phyloP scores from a whole-genome alignment of 2,888 invertebrate species.

The Heliconius ethilla region DNA sequence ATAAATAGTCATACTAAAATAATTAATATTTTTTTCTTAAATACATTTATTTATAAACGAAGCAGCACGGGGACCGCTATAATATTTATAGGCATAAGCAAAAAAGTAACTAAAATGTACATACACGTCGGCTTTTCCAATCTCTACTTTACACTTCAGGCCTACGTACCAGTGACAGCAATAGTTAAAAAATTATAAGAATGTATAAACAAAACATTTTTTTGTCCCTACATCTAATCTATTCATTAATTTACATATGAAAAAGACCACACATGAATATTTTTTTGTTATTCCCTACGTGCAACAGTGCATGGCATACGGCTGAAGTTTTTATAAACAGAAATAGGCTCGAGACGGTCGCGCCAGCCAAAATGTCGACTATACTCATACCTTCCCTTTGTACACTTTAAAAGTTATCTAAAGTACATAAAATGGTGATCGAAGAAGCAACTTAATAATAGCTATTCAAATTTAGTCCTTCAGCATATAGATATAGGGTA shows the following conservation, averaged over 20 bases:
- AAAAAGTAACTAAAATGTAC: background rate
- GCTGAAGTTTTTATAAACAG: slow-evolving; percentile 40
- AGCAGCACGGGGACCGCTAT: too few species aligned
- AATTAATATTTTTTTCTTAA: too few species aligned
- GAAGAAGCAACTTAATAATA: slow-evolving; percentile 1
- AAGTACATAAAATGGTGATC: slow-evolving; percentile 19
- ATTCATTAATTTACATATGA: slow-evolving; percentile 41
- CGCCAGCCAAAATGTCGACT: slow-evolving; percentile 37
- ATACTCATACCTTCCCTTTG: slow-evolving; percentile 10
- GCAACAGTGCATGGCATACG: slow-evolving; percentile 39
- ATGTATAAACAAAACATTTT: background rate
- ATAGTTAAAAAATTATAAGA: background rate
- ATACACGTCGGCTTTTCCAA: background rate
- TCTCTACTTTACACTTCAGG: background rate
- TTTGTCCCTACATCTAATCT: slow-evolving; percentile 27
- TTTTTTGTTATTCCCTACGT: slow-evolving; percentile 42
- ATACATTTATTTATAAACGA: too few species aligned
- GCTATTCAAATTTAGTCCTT: slow-evolving; percentile 5
- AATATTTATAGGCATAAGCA: background rate
- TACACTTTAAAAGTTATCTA: slow-evolving; percentile 21
- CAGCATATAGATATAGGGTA: background rate
- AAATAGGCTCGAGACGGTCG: slow-evolving; percentile 31
- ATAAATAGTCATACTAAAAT: too few species aligned
- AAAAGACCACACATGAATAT: slow-evolving; percentile 42
- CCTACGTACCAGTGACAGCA: background rate